Evolutionary conservation across 2,797 vertebrate genomes (phyloP), one percentile per base, ranked within the genome.

Genomic region (Chaetodon trifasciatus): DNA sequence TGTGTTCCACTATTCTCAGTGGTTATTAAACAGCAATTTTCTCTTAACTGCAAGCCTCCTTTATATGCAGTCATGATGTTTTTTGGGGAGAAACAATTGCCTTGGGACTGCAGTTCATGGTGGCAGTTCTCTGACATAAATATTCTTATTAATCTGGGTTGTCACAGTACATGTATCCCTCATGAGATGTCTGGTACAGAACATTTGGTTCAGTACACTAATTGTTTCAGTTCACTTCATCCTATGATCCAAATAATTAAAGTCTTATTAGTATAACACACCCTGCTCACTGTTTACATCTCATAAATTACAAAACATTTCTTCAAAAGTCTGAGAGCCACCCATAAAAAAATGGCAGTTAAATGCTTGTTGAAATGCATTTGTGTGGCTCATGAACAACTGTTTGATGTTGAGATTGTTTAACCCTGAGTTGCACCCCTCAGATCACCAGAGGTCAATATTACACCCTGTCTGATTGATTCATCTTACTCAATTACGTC

Each of bases 11-110:
- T 73, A 16, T 47, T 83, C 56, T 81, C 37, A 46, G 61, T 40
- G 47, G 70, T 78, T 78, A 70, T 70, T 83, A 70, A 79, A 84
- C 49, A n/a, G 73, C 6, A 57, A 72, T 73, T n/a, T 13, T 49
- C 65, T 74, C 49, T 77, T 73, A 64, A 71, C 68, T 47, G 24
- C 28, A 55, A 60, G 52, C 3, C 40, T 80, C 15, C 56, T 60
- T 66, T 60, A 65, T 74, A 55, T 61, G 64, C 69, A 58, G 55
- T 47, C 40, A 58, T 73, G 83, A 79, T 56, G 47, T 79, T 71
- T 55, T 76, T 74, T 76, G 73, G 19, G 40, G 68, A 76, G 69
- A 71, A 80, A 37, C 61, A 75, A 50, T 58, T 50, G 32, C 73
- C 85, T 73, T 69, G 40, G 9, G 67, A 79, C 65, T 63, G 61